Evolutionary conservation across 2,797 vertebrate species (phyloP), one percentile per base, ranked within the genome.

Genomic region (Neosilurus mollespiculum): DNA sequence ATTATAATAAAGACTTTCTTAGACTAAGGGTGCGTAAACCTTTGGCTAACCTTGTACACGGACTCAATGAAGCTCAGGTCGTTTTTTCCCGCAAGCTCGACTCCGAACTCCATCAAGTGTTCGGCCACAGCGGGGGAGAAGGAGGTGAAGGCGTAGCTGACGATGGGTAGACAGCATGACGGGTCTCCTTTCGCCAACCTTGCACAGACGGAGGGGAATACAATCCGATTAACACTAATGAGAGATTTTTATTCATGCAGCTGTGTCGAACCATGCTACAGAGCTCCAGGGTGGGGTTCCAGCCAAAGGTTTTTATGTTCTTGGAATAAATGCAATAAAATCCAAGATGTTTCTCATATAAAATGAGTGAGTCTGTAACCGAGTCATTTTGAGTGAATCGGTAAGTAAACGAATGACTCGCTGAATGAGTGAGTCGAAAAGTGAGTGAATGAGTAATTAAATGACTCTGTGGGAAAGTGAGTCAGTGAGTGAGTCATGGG

Each of bases 141-240:
- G n/a, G 95, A 96, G 2, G 95, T 96, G 85, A 99, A 94, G 43
- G 92, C 92, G 89, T 96, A 96, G 91, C 95, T 97, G 90, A 98
- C 91, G 53, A 99, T 94, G 9, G 97, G 97, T 20, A 99, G 92
- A 87, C 93, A 95, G 0, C 94, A 95, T 37, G 95, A 94, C 15
- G 96, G 94, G 75, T 98, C 96, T 83, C 98, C 98, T 86, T 93
- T 96, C 80, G 95, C 91, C 85, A 99, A 92, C 81, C 98, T 99
- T 87, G 71, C 56, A 56, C 61, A 71, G 51, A 1, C 22, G 1
- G 34, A 37, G 58, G 1, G 73, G n/a, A 78, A 16, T 16, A 78
- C 20, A 7, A 61, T 20, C 30, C 24, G 61, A 9, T 54, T 59
- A 71, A 70, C 11, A 24, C 24, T 16, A 4, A 26, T 4, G 34